Evolutionary conservation across 2,797 vertebrate genomes (phyloP), one percentile per base, ranked within the genome.

Genomic region (Ispidina lecontei): DNA sequence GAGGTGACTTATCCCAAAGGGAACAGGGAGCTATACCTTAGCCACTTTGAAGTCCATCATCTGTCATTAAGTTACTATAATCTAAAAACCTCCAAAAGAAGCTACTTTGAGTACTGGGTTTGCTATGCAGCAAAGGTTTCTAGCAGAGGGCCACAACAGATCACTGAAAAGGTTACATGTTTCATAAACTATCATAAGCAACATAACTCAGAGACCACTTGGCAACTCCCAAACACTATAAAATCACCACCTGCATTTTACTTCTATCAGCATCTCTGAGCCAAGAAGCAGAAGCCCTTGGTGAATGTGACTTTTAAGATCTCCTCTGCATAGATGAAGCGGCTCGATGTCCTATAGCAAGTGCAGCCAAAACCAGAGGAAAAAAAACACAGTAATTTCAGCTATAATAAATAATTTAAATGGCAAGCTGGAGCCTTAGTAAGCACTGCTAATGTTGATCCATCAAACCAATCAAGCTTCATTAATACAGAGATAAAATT

Each of bases 231-330:
- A 71, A 73, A 49, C 44, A 33, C 43, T 65, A 9, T 63, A 93
- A 91, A 93, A 89, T 31, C 64, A 89, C 60, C 74, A 91, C 68
- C 74, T 94, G 86, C 67, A 84, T 69, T 91, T 87, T 63, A 86
- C 55, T 91, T 71, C 63, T 54, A 60, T 41, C 64, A 91, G 74
- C 49, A 73, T 10, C 65, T 72, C 19, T 17, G 26, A 87, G 56
- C 68, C 86, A 91, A 81, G 41, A 68, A 89, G 26, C 56, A 86
- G 62, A 43, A 91, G 44, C 22, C n/a, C 74, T 84, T 79, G 73
- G 44, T 78, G 64, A 78, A 54, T 49, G 11, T 59, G 35, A 64
- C 49, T 87, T 84, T 70, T 67, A 76, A 39, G 64, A 71, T 68
- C 28, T 43, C 29, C 44, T 78, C 37, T 39, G 28, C 60, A 56